A percentile compares a stretch with the other conserved stretches of the same genome.
These are phyloP conservation scores for Paraescarpia echinospica DNA, from an alignment of 1,140 invertebrate genomes.

Conservation along the genomic window DNA sequence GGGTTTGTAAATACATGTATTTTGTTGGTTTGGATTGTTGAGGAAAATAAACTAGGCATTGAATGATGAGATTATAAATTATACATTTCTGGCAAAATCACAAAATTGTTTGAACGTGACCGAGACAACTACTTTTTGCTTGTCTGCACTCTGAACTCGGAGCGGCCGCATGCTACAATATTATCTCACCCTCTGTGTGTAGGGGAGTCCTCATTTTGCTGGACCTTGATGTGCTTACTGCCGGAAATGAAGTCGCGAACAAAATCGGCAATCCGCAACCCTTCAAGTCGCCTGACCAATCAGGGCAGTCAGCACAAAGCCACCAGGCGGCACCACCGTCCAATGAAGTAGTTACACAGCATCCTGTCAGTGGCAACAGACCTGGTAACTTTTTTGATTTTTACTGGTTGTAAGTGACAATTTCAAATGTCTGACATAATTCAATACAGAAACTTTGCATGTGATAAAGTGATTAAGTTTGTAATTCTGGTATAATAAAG, in stretches of 20 bases:
- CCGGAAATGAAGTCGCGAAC: slow-evolving; percentile 70
- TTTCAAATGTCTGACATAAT: background rate
- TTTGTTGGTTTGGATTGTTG: no score
- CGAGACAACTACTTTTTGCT: no score
- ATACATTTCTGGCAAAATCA: no score
- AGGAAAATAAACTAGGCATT: no score
- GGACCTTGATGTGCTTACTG: slow-evolving; percentile 72
- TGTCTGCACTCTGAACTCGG: no score
- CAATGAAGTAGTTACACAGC: background rate
- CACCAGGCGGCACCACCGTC: background rate
- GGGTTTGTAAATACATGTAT: no score
- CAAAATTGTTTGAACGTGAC: no score
- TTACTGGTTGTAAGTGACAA: background rate
- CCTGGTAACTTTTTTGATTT: background rate
- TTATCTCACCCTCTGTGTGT: slow-evolving; percentile 7
- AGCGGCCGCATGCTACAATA: background rate
- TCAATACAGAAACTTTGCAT: no score
- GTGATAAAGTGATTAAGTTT: no score
- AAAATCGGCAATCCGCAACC: slow-evolving; percentile 77
- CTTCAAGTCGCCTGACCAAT: slow-evolving; percentile 34
- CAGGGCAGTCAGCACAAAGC: background rate
- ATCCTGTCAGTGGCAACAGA: background rate
- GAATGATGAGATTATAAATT: no score
- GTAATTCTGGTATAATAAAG: no score
- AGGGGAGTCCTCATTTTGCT: slow-evolving; percentile 82